Conservation (phyloP, 2,888 invertebrate genomes). For the Oxycera nigricornis region DNA sequence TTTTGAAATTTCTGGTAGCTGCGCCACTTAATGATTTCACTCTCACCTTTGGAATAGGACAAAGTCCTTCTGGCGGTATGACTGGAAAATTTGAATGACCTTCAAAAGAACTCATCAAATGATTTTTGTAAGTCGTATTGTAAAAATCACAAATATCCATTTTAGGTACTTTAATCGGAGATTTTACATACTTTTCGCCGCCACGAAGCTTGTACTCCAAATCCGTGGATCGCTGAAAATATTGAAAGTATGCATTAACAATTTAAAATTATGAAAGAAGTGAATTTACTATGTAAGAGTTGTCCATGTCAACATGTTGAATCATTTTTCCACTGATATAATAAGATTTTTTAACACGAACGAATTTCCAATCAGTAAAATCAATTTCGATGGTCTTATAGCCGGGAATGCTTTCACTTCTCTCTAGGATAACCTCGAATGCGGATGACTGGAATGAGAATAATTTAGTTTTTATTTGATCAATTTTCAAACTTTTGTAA, state of each 20-base stretch:
- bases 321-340: neutral
- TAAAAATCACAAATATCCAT: neutral
- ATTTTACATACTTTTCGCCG: neutral
- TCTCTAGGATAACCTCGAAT: neutral
- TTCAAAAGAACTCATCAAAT: neutral
- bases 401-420: neutral
- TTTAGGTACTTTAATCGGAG: neutral
- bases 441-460: neutral
- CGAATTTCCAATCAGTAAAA: neutral
- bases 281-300: neutral
- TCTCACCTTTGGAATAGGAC: neutral
- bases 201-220: neutral
- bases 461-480: too few relatives aligned
- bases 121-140: neutral
- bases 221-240: neutral
- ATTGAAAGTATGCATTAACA: too few relatives aligned
- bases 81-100: neutral
- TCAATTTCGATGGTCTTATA: neutral
- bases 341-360: neutral
- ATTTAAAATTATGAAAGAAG: neutral
- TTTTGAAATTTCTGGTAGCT: neutral
- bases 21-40: neutral
- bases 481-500: too few relatives aligned
- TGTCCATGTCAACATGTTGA: neutral
- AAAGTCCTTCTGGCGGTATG: neutral